Evolutionary conservation across 2,113 vertebrate genomes (phyloP).

Genomic region (Nothocercus nigrocapillus): DNA sequence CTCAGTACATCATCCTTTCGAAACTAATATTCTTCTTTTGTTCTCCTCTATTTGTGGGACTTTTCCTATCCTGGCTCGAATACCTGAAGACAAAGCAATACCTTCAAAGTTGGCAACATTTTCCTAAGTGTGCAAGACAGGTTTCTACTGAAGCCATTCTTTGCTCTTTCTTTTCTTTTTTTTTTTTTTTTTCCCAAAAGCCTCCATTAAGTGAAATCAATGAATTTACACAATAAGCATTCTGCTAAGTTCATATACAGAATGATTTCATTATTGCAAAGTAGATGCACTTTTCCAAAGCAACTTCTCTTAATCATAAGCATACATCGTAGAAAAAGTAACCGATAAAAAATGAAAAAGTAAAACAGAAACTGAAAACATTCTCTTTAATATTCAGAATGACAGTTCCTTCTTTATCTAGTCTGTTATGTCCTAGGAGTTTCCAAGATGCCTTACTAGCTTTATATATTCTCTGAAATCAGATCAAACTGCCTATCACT

Average conservation of each 20-base stretch:
- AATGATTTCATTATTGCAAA: slow-evolving; percentile 28
- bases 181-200: neutral
- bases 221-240: slow-evolving; percentile 24
- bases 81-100: neutral
- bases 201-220: slow-evolving; percentile 12
- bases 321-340: neutral
- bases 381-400: slow-evolving; percentile 13
- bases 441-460: slow-evolving; percentile 15
- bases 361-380: slow-evolving; percentile 35
- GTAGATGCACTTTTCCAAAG: slow-evolving; percentile 38
- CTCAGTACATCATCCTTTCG: neutral
- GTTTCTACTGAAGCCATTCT: neutral
- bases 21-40: neutral
- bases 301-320: slow-evolving; percentile 26
- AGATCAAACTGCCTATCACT: neutral
- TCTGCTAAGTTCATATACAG: slow-evolving; percentile 14
- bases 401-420: neutral
- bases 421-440: neutral
- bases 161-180: neutral
- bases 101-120: neutral
- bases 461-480: neutral
- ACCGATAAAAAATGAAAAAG: slow-evolving; percentile 12
- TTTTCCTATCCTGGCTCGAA: neutral
- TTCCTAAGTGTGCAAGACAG: neutral
- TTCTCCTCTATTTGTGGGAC: neutral